A percentile compares a stretch with the other conserved stretches of the same genome.
Conservation (phyloP, 2,113 vertebrate species). For the Rutilus rutilus region DNA sequence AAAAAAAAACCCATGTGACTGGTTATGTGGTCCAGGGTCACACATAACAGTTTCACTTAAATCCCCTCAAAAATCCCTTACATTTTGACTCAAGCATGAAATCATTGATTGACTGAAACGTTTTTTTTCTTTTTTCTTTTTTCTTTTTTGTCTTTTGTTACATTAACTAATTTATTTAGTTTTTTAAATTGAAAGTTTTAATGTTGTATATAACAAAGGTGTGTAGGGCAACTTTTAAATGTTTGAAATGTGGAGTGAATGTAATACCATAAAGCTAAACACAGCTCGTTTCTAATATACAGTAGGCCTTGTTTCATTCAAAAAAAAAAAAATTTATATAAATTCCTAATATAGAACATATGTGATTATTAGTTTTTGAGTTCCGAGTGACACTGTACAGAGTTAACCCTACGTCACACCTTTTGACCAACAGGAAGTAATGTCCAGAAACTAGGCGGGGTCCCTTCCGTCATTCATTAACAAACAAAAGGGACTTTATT, state of each 20-base stretch:
- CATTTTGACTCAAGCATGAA: not conserved
- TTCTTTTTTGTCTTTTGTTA: not conserved
- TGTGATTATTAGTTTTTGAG: not conserved
- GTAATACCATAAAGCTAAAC: not conserved
- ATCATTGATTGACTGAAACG: not conserved
- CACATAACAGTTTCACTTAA: not conserved
- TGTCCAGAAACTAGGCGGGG: not conserved
- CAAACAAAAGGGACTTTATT: not conserved
- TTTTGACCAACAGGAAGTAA: not conserved
- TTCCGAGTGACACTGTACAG: not conserved
- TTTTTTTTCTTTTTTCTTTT: too few species aligned
- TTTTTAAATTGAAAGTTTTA: not conserved
- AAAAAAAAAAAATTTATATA: not conserved
- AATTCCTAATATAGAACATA: not conserved
- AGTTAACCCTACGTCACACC: not conserved
- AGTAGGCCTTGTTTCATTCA: not conserved
- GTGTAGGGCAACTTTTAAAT: not conserved
- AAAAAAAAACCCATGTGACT: too few species aligned
- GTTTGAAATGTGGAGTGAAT: not conserved
- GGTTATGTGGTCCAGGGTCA: too few species aligned
- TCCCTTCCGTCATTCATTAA: not conserved
- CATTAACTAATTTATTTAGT: not conserved
- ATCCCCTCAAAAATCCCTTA: not conserved
- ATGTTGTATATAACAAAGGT: not conserved
- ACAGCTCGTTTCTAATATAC: not conserved